Evolutionary conservation across 2,797 vertebrate genomes (phyloP), one percentile per base, ranked within the genome.

Genomic region (Bradypodion ventrale): DNA sequence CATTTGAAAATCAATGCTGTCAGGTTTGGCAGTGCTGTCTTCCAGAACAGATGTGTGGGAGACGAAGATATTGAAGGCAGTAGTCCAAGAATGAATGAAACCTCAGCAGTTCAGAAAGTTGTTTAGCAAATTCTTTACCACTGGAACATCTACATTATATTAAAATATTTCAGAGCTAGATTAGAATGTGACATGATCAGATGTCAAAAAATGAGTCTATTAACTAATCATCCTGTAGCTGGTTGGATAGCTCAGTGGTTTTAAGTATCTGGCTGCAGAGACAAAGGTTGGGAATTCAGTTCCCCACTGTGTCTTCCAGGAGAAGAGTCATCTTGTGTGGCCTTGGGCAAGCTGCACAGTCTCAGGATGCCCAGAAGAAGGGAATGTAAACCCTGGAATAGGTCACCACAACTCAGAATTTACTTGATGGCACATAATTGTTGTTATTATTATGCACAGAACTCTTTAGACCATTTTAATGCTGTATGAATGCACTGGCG

Each of bases 1-100:
- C 78, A 75, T 87, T 92, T 91, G 93, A 93, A 94, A 95, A 96
- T 96, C 95, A 88, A 94, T 96, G 92, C 90, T 91, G 90, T 91
- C 85, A 82, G 1, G 77, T 87, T 84, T 93, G 83, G 87, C 78
- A 82, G 90, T 29, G 74, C 76, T 92, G 82, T 91, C 76, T 37
- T 74, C 4, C 74, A 87, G 88, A 89, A 90, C 29, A 90, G 65
- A 89, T 52, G 84, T 62, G 85, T 73, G 44, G 81, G 80, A 92
- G 87, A 90, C 83, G 91, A 90, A 83, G 91, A 89, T 87, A 21
- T 3, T 80, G 89, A 92, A 93, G 83, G 87, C 86, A 83, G 63
- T 37, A 44, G 84, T 85, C 89, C 90, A 92, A 80, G 81, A 80
- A 40, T 82, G 84, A 91, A 80, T 79, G 69, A n/a, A 88, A 87